Conservation (phyloP, 2,888 invertebrate species). For the Thereva unica region DNA sequence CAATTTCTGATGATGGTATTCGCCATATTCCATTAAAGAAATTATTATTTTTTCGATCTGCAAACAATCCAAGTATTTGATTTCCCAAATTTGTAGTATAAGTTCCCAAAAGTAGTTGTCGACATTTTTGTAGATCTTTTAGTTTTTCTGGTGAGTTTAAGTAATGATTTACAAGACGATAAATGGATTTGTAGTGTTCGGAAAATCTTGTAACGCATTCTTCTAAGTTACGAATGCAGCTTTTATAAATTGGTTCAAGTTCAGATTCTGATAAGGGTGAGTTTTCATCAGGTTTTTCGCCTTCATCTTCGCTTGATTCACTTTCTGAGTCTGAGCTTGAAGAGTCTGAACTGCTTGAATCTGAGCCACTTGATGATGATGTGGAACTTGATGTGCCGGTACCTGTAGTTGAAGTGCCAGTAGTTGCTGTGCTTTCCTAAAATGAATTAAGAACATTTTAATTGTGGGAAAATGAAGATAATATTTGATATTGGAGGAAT, state of each 20-base stretch:
- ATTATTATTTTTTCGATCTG: slow-evolving; percentile 80
- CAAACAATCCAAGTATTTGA: slow-evolving; percentile 79
- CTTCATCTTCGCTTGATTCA: slow-evolving; percentile 50
- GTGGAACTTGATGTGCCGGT: slow-evolving; percentile 57
- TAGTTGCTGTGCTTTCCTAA: slow-evolving; percentile 56
- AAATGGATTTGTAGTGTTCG: slow-evolving; percentile 91
- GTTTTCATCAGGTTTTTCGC: slow-evolving; percentile 46
- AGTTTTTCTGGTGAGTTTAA: slow-evolving; percentile 70
- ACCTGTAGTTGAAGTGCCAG: slow-evolving; percentile 54
- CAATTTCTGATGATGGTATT: slow-evolving; percentile 86
- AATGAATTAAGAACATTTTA: slow-evolving; percentile 34
- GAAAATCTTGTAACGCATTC: slow-evolving; percentile 84
- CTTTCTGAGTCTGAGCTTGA: slow-evolving; percentile 60
- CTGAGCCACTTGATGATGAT: slow-evolving; percentile 59
- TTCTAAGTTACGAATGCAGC: slow-evolving; percentile 77
- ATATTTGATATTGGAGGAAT: no score
- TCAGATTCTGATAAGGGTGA: slow-evolving; percentile 46
- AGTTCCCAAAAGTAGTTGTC: slow-evolving; percentile 71
- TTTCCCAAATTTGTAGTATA: slow-evolving; percentile 69
- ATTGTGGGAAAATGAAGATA: no score
- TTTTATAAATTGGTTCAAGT: slow-evolving; percentile 63
- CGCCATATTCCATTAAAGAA: slow-evolving; percentile 95
- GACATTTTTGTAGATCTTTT: slow-evolving; percentile 70
- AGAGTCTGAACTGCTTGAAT: slow-evolving; percentile 59
- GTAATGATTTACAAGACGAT: slow-evolving; percentile 83